Evolutionary conservation across 2,797 vertebrate genomes (phyloP), one percentile per base, ranked within the genome.

Genomic region (Darevskia mixta): DNA sequence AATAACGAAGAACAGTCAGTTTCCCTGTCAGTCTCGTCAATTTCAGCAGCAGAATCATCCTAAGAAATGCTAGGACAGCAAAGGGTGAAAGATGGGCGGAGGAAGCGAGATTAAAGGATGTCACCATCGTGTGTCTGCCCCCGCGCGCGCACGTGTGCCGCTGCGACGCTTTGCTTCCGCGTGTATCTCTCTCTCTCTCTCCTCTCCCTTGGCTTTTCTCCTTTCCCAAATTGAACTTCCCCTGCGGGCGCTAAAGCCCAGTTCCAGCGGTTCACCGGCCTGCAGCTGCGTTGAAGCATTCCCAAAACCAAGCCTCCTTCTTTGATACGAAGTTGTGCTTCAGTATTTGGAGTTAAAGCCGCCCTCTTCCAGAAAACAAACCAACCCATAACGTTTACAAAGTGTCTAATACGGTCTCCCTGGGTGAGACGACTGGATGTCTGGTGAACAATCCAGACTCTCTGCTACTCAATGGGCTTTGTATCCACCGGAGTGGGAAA

Each of bases 81-180:
- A 23, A 61, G 17, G 20, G 58, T 23, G 20, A 61, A 61, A 18
- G 58, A 61, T 61, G 58, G 55, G 85, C 8, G 2, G 85, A 76
- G 86, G 90, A 71, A 87, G 87, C 0, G 77, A 32, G 90, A 88
- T 80, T 72, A 64, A 86, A 81, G 94, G 17, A 2, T 85, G 72
- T 32, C 83, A 66, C 8, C 35, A 18, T 25, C 35, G 38, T 20
- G 71, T 1, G 43, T 18, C 73, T 11, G 49, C 49, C 49, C 49
- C 49, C 49, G 32, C 72, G 85, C 25, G 43, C 71, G 88, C 29
- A 89, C 18, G 86, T 64, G 86, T 61, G 67, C 58, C 61, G 55
- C 83, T 88, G 90, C 93, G 38, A 91, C 83, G 72, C 87, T 81
- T 4, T 41, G 32, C 29, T 67, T 45, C 38, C 71, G 20, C 49